phyloP scores from a whole-genome alignment of 2,113 vertebrate species.

The Falco punctatus region DNA sequence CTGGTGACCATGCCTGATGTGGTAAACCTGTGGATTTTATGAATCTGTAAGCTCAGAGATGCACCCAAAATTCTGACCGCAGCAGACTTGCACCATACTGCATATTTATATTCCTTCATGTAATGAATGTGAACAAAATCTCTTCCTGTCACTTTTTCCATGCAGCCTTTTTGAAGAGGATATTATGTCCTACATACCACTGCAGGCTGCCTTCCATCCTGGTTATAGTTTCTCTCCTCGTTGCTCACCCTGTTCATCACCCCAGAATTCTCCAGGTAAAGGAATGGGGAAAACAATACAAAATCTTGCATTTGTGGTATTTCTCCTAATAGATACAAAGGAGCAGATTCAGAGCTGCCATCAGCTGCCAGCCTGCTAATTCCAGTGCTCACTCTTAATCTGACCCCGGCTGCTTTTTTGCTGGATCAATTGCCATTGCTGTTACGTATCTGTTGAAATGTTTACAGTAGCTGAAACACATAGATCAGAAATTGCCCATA shows the following conservation, averaged over 20 bases:
- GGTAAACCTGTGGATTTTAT: not conserved
- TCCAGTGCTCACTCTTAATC: rapidly evolving
- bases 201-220: constrained; percentile 88
- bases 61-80: not conserved
- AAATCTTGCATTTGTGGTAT: not conserved
- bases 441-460: not conserved
- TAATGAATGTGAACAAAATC: not conserved
- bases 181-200: constrained; percentile 93
- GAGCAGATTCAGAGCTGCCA: not conserved
- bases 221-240: constrained; percentile 94
- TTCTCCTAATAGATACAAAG: not conserved
- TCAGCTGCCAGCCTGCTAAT: not conserved
- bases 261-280: constrained; percentile 96
- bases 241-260: constrained; percentile 93
- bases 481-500: not conserved
- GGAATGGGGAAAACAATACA: not conserved
- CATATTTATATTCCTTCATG: not conserved
- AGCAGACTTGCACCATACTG: not conserved
- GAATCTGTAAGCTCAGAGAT: not conserved
- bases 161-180: constrained; percentile 96
- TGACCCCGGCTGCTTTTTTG: not conserved
- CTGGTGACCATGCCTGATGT: not conserved
- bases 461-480: not conserved
- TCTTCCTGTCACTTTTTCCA: not conserved
- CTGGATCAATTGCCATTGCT: not conserved